phyloP scores from a whole-genome alignment of 37 sponge, comb jelly and placozoan species.

The Petrosia ficiformis region DNA sequence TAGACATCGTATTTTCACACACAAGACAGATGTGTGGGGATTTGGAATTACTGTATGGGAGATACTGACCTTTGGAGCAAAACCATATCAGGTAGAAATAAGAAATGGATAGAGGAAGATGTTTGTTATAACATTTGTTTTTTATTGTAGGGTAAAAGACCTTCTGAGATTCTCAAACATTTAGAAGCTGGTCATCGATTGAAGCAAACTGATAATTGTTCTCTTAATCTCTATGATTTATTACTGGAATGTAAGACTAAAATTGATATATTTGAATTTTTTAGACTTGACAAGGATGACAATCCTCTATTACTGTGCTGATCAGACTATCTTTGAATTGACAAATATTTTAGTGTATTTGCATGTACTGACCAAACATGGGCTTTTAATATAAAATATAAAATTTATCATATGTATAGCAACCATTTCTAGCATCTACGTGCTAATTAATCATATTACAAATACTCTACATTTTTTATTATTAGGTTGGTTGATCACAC shows the following conservation, averaged over 20 bases:
- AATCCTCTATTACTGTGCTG: too few species aligned
- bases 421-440: too few species aligned
- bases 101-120: background rate
- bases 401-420: too few species aligned
- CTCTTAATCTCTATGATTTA: constrained; percentile 58
- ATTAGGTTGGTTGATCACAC: too few species aligned
- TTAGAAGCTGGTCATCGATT: constrained; percentile 62
- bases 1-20: constrained; percentile 54
- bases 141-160: constrained; percentile 4
- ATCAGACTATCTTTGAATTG: too few species aligned
- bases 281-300: too few species aligned
- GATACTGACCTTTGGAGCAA: constrained; percentile 78
- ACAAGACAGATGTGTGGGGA: constrained; percentile 93
- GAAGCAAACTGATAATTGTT: constrained; percentile 59
- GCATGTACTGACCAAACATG: too few species aligned
- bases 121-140: background rate
- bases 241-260: constrained; percentile 75
- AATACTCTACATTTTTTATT: too few species aligned
- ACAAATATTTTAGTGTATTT: too few species aligned
- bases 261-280: too few species aligned
- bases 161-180: constrained; percentile 41
- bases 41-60: constrained; percentile 93
- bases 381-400: too few species aligned
- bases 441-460: too few species aligned
- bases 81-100: constrained; percentile 38